Conservation (phyloP, 2,113 vertebrate genomes). For the Syngnathus typhle region DNA sequence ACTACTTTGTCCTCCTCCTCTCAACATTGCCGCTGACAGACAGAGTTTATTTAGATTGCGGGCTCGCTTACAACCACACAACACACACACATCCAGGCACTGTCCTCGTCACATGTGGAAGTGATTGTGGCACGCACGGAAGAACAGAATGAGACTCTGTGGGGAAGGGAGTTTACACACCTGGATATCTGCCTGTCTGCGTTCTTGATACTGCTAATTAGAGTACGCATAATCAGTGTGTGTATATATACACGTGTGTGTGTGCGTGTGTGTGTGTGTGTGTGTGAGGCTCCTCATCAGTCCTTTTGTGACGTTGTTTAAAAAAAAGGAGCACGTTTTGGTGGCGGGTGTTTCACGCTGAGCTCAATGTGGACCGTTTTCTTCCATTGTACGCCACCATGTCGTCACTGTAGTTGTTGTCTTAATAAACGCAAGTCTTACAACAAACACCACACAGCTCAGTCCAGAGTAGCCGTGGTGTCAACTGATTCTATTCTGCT, state of each 20-base stretch:
- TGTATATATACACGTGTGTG: not conserved
- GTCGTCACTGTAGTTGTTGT: slow-evolving; percentile 44
- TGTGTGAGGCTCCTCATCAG: slow-evolving; percentile 21
- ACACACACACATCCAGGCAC: slow-evolving; percentile 39
- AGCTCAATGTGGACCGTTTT: slow-evolving; percentile 24
- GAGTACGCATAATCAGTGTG: slow-evolving; percentile 18
- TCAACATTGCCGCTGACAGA: slow-evolving; percentile 62
- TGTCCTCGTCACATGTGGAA: slow-evolving; percentile 54
- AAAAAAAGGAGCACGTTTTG: slow-evolving; percentile 27
- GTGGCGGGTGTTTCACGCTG: slow-evolving; percentile 24
- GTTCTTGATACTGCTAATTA: slow-evolving; percentile 64
- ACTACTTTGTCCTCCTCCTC: slow-evolving; percentile 39
- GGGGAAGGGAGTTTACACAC: slow-evolving; percentile 58
- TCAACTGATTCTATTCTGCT: not conserved
- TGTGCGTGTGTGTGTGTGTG: not conserved
- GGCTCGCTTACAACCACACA: slow-evolving; percentile 56
- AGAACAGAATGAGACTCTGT: slow-evolving; percentile 43
- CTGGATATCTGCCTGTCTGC: slow-evolving; percentile 64
- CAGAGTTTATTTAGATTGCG: slow-evolving; percentile 78
- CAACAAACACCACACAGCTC: slow-evolving; percentile 8
- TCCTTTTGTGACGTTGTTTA: slow-evolving; percentile 35
- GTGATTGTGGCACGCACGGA: slow-evolving; percentile 47
- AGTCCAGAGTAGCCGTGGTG: not conserved
- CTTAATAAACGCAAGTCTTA: slow-evolving; percentile 36
- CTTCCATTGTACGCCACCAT: slow-evolving; percentile 23